Evolutionary conservation across 2,113 vertebrate genomes (phyloP).

Genomic region (Octodon degus): DNA sequence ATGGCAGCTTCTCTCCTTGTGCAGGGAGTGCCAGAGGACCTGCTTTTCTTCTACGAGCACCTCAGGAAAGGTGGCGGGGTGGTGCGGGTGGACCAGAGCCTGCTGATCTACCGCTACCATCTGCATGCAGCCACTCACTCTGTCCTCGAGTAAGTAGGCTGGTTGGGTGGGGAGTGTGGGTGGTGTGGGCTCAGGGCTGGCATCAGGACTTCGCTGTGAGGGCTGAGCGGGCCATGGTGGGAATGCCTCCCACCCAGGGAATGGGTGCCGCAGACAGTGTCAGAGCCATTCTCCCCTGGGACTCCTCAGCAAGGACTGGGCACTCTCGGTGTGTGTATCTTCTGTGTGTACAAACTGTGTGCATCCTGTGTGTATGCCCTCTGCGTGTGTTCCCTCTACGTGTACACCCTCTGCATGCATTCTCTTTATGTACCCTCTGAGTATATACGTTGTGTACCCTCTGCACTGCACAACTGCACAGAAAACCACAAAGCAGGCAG

Average conservation of each 20-base stretch:
- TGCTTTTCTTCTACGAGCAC: constrained; percentile 96
- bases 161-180: neutral
- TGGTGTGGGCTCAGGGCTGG: neutral
- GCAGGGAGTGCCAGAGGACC: constrained; percentile 96
- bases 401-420: too few species aligned
- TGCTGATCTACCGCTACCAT: constrained; percentile 95
- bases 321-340: neutral
- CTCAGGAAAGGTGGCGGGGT: constrained; percentile 90
- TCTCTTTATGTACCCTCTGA: too few species aligned
- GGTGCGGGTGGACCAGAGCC: constrained; percentile 88
- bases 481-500: neutral
- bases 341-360: neutral
- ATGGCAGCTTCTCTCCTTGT: neutral
- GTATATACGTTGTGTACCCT: too few species aligned
- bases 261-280: neutral
- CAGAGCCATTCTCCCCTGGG: neutral
- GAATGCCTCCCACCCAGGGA: neutral
- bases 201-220: neutral
- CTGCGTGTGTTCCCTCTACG: neutral
- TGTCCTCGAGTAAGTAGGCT: constrained; percentile 90
- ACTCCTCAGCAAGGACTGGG: neutral
- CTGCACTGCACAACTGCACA: neutral
- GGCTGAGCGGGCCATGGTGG: neutral
- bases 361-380: neutral
- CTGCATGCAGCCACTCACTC: constrained; percentile 90